phyloP scores from a whole-genome alignment of 2,797 vertebrate genomes.

The Argya squamiceps region DNA sequence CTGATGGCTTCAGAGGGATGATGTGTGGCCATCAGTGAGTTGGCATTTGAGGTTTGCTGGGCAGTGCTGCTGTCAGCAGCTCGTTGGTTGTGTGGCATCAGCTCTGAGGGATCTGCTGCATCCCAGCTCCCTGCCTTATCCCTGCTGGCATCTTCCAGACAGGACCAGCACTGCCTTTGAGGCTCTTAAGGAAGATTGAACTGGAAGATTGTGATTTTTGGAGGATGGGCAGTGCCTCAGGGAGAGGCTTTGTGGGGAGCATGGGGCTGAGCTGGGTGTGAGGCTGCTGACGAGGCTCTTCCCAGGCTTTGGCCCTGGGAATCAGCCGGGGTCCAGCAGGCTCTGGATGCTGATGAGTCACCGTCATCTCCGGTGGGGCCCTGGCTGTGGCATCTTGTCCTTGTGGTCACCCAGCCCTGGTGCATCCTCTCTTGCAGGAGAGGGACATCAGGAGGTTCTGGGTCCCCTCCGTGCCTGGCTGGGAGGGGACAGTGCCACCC shows the following conservation, averaged over 20 bases:
- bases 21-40: rapidly evolving
- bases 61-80: not conserved
- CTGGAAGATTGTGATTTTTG: not conserved
- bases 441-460: not conserved
- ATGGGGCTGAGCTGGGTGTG: rapidly evolving
- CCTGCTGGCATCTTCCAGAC: not conserved
- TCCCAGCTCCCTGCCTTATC: not conserved
- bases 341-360: not conserved
- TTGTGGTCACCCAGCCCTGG: not conserved
- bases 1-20: not conserved
- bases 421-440: not conserved
- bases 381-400: not conserved
- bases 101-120: not conserved
- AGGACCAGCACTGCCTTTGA: rapidly evolving
- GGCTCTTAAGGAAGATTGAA: not conserved
- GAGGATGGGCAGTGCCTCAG: not conserved
- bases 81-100: not conserved
- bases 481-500: not conserved
- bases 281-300: not conserved
- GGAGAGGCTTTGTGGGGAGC: not conserved
- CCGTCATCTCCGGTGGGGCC: rapidly evolving
- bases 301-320: not conserved
- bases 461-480: rapidly evolving
- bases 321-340: not conserved
- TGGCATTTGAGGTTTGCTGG: not conserved